Evolutionary conservation across 2,113 vertebrate genomes (phyloP).

Genomic region (Chloebia gouldiae): DNA sequence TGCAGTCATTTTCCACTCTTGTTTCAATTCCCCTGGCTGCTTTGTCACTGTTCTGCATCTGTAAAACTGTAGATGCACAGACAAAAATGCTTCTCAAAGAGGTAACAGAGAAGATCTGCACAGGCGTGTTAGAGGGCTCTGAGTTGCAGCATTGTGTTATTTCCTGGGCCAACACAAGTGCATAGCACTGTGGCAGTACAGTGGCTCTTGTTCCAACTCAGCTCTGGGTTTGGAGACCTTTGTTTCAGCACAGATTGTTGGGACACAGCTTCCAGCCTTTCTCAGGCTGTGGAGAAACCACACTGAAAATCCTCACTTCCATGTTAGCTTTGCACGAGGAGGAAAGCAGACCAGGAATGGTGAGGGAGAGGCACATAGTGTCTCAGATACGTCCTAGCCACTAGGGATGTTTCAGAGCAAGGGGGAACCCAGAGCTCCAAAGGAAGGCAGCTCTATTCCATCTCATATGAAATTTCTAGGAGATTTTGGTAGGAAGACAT

Average conservation of each 20-base stretch:
- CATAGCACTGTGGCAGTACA: neutral
- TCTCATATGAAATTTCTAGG: neutral
- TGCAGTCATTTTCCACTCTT: conserved; percentile 16
- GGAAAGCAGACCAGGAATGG: neutral
- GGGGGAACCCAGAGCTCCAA: accelerated
- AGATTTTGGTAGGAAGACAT: neutral
- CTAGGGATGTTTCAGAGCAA: neutral
- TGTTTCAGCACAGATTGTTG: neutral
- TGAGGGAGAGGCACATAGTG: neutral
- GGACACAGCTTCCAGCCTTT: neutral
- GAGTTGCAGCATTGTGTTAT: neutral
- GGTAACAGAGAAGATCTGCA: neutral
- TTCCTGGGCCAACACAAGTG: neutral
- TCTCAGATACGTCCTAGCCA: neutral
- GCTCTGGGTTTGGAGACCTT: neutral
- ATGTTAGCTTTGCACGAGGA: accelerated
- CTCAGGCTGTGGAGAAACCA: neutral
- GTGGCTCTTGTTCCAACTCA: neutral
- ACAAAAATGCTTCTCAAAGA: neutral
- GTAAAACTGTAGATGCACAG: neutral
- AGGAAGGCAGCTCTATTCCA: neutral
- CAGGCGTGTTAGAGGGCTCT: neutral
- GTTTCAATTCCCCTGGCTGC: neutral
- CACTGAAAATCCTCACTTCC: neutral
- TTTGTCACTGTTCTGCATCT: neutral